Evolutionary conservation across 2,888 invertebrate species (phyloP).

Genomic region (Argyresthia albistria): DNA sequence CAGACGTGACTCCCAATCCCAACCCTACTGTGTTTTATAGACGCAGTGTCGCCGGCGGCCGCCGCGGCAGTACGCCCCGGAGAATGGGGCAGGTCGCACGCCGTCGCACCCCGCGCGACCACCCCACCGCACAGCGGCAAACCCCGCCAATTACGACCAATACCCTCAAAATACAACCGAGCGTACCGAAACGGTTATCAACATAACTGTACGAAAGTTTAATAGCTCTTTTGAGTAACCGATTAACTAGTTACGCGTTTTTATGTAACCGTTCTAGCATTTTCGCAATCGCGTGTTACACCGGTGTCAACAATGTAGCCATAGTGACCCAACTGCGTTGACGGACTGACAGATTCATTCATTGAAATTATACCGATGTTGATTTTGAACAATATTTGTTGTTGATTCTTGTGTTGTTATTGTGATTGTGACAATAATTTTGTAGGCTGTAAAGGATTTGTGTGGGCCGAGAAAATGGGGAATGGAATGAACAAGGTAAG

Average conservation of each 20-base stretch:
- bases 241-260: constrained; percentile 1
- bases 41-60: constrained; percentile 49
- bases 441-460: constrained; percentile 23
- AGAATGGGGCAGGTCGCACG: constrained; percentile 31
- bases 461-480: constrained; percentile 72
- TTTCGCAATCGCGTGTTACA: constrained; percentile 28
- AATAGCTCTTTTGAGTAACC: too few relatives aligned
- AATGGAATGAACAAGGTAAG: constrained; percentile 94
- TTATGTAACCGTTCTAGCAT: constrained; percentile 19
- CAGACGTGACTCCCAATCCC: too few relatives aligned
- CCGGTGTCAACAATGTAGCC: constrained; percentile 68
- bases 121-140: constrained; percentile 6
- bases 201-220: too few relatives aligned
- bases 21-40: constrained; percentile 17
- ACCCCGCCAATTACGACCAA: not conserved
- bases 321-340: constrained; percentile 62
- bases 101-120: constrained; percentile 10
- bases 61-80: constrained; percentile 15
- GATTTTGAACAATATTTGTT: constrained; percentile 30
- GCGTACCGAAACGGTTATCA: not conserved
- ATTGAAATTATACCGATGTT: constrained; percentile 23
- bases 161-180: not conserved
- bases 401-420: constrained; percentile 28
- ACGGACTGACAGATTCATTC: constrained; percentile 42
- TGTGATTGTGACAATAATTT: constrained; percentile 35